Percentiles rank a stretch among this genome's conserved stretches.
Conservation (phyloP, 2,888 invertebrate genomes). For the Gymnoscelis rufifasciata region DNA sequence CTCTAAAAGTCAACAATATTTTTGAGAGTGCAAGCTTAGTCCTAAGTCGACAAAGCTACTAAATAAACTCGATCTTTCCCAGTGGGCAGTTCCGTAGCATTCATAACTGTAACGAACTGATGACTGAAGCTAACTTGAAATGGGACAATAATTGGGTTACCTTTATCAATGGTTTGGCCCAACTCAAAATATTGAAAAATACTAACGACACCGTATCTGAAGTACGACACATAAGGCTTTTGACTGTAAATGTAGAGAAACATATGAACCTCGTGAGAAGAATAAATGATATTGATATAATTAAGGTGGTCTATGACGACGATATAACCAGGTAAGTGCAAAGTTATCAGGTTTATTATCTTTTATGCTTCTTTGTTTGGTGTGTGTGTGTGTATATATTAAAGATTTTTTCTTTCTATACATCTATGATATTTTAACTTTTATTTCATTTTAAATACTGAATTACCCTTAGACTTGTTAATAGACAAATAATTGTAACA, state of each 20-base stretch:
- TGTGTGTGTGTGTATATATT: too few species aligned
- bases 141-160: conserved; percentile 90
- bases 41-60: too few species aligned
- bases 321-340: conserved; percentile 31
- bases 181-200: conserved; percentile 82
- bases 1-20: too few species aligned
- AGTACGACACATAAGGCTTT: conserved; percentile 65
- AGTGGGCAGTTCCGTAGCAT: conserved; percentile 46
- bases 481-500: too few species aligned
- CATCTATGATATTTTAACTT: too few species aligned
- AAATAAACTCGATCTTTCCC: conserved; percentile 11
- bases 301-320: conserved; percentile 26
- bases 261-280: conserved; percentile 18
- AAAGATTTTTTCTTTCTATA: too few species aligned
- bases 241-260: conserved; percentile 31
- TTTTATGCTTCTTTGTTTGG: too few species aligned
- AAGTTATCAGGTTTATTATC: too few species aligned
- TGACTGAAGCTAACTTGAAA: conserved; percentile 47
- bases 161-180: conserved; percentile 89
- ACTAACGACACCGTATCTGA: conserved; percentile 79
- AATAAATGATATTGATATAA: conserved; percentile 8
- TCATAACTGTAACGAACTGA: conserved; percentile 21
- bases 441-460: too few species aligned
- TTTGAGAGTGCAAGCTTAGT: too few species aligned
- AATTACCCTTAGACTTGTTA: too few species aligned